A percentile compares a stretch with the other conserved stretches of the same genome.
Evolutionary conservation across 2,888 invertebrate species (phyloP).

Genomic region (Drosophila antonietae): DNA sequence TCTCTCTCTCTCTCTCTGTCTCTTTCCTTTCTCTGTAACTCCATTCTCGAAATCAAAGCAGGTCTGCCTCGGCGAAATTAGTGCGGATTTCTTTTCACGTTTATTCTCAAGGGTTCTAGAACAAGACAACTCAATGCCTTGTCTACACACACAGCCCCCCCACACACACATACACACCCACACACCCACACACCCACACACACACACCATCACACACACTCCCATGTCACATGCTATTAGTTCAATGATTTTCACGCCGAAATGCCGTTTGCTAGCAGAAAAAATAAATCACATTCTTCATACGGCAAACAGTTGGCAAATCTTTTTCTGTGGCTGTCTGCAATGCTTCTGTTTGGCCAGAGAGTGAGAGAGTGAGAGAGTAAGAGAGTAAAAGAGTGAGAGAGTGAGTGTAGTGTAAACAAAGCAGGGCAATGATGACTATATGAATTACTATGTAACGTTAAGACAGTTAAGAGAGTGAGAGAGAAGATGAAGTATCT

Average conservation of each 20-base stretch:
- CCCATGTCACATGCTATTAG: slow-evolving; percentile 77
- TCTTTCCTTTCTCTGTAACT: neutral
- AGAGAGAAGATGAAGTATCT: neutral
- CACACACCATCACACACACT: neutral
- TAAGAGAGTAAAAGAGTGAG: slow-evolving; percentile 5
- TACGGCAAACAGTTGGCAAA: slow-evolving; percentile 54
- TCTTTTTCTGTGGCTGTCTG: slow-evolving; percentile 63
- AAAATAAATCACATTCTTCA: slow-evolving; percentile 61
- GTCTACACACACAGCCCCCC: slow-evolving; percentile 4
- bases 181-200: no score
- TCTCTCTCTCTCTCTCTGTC: no score
- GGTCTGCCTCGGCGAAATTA: slow-evolving; percentile 54
- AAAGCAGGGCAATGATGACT: slow-evolving; percentile 5
- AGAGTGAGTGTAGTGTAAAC: slow-evolving; percentile 23
- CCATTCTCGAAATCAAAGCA: slow-evolving; percentile 19
- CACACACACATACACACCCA: neutral
- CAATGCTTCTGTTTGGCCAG: slow-evolving; percentile 20
- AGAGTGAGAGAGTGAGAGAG: slow-evolving; percentile 5
- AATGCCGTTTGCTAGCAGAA: slow-evolving; percentile 38
- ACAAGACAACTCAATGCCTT: slow-evolving; percentile 48
- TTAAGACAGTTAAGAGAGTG: neutral
- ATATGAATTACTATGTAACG: neutral
- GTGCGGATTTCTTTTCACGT: slow-evolving; percentile 72
- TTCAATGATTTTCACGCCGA: slow-evolving; percentile 81
- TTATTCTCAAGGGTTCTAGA: slow-evolving; percentile 57